A percentile compares a stretch with the other conserved stretches of the same genome.
Evolutionary conservation across 2,888 invertebrate species (phyloP).

Genomic region (Nephrotoma guestfalica): DNA sequence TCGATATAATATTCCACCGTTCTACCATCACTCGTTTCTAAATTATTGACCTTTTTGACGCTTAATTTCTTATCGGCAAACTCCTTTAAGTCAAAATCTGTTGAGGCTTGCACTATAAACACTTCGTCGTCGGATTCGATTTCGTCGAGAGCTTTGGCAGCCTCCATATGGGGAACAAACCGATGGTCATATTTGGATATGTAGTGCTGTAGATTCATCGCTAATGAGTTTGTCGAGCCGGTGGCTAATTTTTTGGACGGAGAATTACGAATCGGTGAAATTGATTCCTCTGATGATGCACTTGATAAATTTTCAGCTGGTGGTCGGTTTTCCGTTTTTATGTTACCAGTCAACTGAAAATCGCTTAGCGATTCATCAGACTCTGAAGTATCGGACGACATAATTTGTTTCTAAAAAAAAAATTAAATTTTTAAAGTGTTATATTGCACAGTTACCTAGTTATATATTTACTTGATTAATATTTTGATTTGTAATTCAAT

Average conservation of each 20-base stretch:
- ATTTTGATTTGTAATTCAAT: not conserved
- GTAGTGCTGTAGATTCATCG: not conserved
- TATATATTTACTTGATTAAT: not conserved
- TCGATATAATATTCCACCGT: not conserved
- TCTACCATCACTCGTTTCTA: not conserved
- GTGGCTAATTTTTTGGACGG: not conserved
- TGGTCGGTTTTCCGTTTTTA: not conserved
- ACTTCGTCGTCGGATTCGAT: not conserved
- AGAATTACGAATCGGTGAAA: not conserved
- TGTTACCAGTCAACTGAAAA: not conserved
- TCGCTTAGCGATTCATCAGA: not conserved
- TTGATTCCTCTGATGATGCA: not conserved
- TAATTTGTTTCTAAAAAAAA: not conserved
- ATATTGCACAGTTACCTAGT: not conserved
- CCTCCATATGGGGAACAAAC: not conserved
- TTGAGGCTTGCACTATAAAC: not conserved
- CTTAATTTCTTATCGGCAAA: not conserved
- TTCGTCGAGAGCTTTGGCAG: not conserved
- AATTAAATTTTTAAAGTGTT: not conserved
- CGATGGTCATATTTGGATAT: not conserved
- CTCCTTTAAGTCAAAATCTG: not conserved
- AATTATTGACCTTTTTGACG: not conserved
- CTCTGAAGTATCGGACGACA: not conserved
- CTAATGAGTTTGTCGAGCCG: not conserved
- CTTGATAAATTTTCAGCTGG: not conserved